Conservation (phyloP, 2,888 invertebrate species). For the Zelleria hepariella region DNA sequence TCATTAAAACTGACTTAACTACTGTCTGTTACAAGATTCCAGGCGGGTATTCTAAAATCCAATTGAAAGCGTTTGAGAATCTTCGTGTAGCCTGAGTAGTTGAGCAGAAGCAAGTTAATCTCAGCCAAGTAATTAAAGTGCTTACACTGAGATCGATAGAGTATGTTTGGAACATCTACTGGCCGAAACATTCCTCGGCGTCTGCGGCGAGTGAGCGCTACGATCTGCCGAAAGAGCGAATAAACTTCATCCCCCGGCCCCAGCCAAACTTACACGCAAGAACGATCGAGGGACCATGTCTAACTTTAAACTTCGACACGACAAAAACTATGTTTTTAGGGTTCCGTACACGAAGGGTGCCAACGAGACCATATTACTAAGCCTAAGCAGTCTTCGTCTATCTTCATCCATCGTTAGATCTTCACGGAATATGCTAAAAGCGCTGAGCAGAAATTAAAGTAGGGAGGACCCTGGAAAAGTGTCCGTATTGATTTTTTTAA, state of each 20-base stretch:
- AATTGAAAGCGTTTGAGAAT: neutral
- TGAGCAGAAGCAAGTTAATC: neutral
- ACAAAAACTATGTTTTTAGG: neutral
- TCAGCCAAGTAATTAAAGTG: slow-evolving; percentile 1
- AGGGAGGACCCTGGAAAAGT: no score
- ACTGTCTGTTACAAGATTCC: neutral
- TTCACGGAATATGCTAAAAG: no score
- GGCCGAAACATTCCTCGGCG: neutral
- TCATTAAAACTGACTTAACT: neutral
- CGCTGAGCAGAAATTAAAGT: no score
- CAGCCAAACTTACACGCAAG: neutral
- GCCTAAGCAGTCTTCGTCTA: no score
- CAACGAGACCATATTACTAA: no score
- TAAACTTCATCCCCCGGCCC: neutral
- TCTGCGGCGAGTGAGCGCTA: neutral
- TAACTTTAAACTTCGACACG: neutral
- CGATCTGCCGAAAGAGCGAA: neutral
- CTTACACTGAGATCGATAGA: slow-evolving; percentile 1
- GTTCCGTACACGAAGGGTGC: no score
- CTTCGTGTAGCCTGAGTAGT: neutral
- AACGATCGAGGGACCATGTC: neutral
- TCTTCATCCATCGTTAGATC: no score
- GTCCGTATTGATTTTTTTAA: no score
- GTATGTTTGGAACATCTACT: neutral
- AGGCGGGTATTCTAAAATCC: neutral